Evolutionary conservation across 2,888 invertebrate species (phyloP).

Genomic region (Arctia plantaginis): DNA sequence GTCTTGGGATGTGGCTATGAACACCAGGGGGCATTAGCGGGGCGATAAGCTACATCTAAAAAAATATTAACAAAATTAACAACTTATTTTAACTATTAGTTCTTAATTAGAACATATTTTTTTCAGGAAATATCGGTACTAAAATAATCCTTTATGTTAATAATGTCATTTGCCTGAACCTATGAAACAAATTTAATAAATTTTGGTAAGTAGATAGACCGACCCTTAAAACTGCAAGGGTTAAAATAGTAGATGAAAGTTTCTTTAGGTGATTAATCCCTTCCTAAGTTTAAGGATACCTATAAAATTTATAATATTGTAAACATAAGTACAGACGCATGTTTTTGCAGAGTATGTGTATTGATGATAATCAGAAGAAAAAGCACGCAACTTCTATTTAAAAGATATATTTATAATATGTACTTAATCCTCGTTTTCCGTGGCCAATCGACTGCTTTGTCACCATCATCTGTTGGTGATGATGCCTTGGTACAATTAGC

Average conservation of each 20-base stretch:
- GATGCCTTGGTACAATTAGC: slow-evolving; percentile 70
- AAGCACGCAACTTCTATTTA: neutral
- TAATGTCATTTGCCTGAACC: neutral
- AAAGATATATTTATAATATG: too few species aligned
- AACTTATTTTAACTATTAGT: neutral
- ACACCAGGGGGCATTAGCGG: slow-evolving; percentile 31
- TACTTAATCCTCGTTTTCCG: neutral
- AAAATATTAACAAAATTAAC: neutral
- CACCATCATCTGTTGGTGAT: slow-evolving; percentile 63
- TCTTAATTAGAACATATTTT: neutral
- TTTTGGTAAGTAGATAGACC: neutral
- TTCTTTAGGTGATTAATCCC: too few species aligned
- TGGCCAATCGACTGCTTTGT: slow-evolving; percentile 56
- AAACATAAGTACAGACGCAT: too few species aligned
- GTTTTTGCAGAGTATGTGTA: neutral
- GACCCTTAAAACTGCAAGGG: too few species aligned
- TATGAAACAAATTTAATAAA: neutral
- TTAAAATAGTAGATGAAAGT: too few species aligned
- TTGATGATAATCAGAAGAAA: neutral
- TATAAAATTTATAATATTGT: neutral
- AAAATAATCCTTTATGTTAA: neutral
- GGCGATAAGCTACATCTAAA: neutral
- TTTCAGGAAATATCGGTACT: neutral
- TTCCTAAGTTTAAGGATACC: too few species aligned
- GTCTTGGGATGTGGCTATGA: slow-evolving; percentile 61